A percentile compares a stretch with the other conserved stretches of the same genome.
These are phyloP conservation scores for Drosophila prosaltans DNA, from an alignment of 1,140 invertebrate genomes.

Conservation along the genomic window DNA sequence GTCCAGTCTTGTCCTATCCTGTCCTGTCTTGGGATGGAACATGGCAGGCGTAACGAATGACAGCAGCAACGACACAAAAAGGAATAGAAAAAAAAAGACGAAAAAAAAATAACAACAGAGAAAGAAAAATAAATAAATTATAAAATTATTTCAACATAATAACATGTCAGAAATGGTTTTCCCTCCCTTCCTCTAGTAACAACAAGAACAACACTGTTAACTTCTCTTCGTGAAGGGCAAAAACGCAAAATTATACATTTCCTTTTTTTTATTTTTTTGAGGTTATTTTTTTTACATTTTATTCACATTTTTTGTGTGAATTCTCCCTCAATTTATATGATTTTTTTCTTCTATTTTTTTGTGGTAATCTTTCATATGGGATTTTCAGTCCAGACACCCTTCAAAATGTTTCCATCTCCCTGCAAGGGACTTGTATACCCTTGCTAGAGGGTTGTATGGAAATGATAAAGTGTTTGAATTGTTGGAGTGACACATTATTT, in stretches of 20 bases:
- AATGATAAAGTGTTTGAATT: background rate
- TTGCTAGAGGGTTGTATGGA: background rate
- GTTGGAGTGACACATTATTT: too few relatives aligned
- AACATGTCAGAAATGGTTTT: conserved; percentile 50
- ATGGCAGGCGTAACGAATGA: conserved; percentile 54
- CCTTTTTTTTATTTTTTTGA: conserved; percentile 31
- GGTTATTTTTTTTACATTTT: conserved; percentile 62
- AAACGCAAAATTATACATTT: conserved; percentile 54
- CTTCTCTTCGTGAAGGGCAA: conserved; percentile 18
- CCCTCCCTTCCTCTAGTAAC: background rate
- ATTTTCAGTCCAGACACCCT: conserved; percentile 61
- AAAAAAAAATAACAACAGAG: background rate
- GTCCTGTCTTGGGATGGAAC: conserved; percentile 10
- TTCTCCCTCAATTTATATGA: background rate
- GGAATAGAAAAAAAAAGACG: background rate
- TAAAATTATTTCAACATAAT: conserved; percentile 75
- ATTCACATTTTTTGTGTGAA: conserved; percentile 41
- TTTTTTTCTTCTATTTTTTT: background rate
- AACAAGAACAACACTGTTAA: conserved; percentile 23
- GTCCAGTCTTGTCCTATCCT: background rate
- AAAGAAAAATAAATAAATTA: conserved; percentile 69
- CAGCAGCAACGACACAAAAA: conserved; percentile 3
- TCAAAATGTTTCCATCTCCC: conserved; percentile 8
- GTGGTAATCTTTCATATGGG: conserved; percentile 60
- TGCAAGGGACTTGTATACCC: background rate